Conservation (phyloP, 1,140 invertebrate species). For the Leptinotarsa defecta region DNA sequence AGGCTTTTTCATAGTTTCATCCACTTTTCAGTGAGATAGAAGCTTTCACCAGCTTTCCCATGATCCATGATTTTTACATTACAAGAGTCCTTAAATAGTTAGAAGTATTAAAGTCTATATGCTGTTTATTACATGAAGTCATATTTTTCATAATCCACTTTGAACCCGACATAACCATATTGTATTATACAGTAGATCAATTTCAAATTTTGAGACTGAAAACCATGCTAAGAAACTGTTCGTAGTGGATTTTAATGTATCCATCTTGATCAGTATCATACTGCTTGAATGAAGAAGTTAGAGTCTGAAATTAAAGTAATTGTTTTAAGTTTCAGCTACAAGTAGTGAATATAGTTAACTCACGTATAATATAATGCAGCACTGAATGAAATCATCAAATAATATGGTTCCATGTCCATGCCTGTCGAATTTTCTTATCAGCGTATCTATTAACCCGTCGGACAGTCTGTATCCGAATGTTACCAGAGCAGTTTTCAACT, state of each 20-base stretch:
- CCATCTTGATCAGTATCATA: slow-evolving; percentile 94
- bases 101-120: no score
- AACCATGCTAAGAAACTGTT: slow-evolving; percentile 95
- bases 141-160: no score
- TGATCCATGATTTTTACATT: no score
- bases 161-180: no score
- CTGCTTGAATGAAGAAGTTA: slow-evolving; percentile 87
- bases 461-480: slow-evolving; percentile 92
- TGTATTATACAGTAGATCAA: neutral
- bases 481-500: slow-evolving; percentile 87
- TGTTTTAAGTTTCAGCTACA: no score
- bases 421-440: slow-evolving; percentile 93
- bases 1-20: no score
- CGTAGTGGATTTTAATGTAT: slow-evolving; percentile 94
- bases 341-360: slow-evolving; percentile 57
- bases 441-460: slow-evolving; percentile 79
- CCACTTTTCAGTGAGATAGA: no score
- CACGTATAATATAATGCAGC: slow-evolving; percentile 91
- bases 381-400: slow-evolving; percentile 99
- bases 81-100: no score
- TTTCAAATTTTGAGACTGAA: slow-evolving; percentile 87
- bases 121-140: no score
- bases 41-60: no score
- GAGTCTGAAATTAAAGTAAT: slow-evolving; percentile 69
- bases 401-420: slow-evolving; percentile 87